Evolutionary conservation across 2,113 vertebrate species (phyloP).

Genomic region (Lonchura striata): DNA sequence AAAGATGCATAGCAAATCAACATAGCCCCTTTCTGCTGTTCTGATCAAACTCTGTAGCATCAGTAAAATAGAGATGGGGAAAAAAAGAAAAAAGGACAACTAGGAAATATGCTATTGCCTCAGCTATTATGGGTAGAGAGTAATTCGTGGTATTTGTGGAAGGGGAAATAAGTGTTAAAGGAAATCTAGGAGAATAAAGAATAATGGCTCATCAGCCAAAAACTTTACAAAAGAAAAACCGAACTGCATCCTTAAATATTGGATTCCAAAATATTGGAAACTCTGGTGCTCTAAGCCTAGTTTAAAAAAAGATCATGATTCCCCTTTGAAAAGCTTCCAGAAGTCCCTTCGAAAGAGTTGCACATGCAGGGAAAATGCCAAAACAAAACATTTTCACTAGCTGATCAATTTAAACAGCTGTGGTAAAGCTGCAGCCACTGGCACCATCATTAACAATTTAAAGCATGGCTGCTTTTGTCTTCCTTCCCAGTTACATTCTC

Average conservation of each 20-base stretch:
- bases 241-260: constrained; percentile 2
- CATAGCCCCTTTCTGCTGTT: constrained; percentile 24
- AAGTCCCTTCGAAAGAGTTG: constrained; percentile 42
- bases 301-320: constrained; percentile 46
- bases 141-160: not conserved
- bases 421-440: constrained; percentile 69
- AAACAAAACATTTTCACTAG: constrained; percentile 58
- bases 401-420: constrained; percentile 72
- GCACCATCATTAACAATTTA: constrained; percentile 75
- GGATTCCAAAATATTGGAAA: constrained; percentile 11
- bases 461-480: constrained; percentile 72
- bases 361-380: constrained; percentile 51
- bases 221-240: constrained; percentile 16
- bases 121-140: not conserved
- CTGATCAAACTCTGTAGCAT: not conserved
- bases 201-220: not conserved
- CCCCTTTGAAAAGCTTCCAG: constrained; percentile 50
- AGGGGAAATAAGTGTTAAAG: not conserved
- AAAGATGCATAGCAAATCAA: constrained; percentile 36
- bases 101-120: not conserved
- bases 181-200: not conserved
- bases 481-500: constrained; percentile 74
- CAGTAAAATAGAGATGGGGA: not conserved
- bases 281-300: not conserved
- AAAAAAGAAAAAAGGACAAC: not conserved